Base-by-base conservation (phyloP, 2,113 vertebrate species). In the Pampusana beccarii region DNA sequence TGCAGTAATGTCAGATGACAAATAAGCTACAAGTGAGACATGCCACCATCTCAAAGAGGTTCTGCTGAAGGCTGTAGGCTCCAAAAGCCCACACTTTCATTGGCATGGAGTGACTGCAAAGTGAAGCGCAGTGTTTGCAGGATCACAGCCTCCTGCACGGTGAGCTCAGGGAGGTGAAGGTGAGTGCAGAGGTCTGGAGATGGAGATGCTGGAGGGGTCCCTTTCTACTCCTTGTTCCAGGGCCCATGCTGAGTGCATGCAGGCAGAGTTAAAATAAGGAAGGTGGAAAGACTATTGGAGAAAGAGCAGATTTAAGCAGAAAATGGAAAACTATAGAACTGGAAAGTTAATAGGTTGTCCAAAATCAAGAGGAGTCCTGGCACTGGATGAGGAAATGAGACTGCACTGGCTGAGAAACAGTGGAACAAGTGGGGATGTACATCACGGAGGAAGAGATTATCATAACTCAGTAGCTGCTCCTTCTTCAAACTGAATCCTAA, bases 401-500 rank as follows among this genome's bases (percentile, higher is more conserved):
- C 23, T n/a, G 48, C 0, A 1, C 15, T 74, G 72, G 69, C 69
- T 85, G 48, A 61, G 57, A 69, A 88, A 57, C 34, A 84, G 67
- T 0, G 3, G 38, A 92, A 65, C 28, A 67, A 90, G 69, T 17
- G 13, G 53, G 53, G 31, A 88, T 70, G 82, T 73, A 56, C 79
- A 88, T 80, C 65, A 56, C 1, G 25, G 67, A 80, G 64, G 71
- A 90, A 58, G 48, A 88, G 44, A 75, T 84, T 42, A 67, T 65
- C 44, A 2, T 44, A 96, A 83, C 65, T 77, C 88, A 77, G 83
- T 65, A 95, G 82, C 65, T 93, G 83, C 72, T 82, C 28, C 36
- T 75, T 78, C 64, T 82, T 75, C 72, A 89, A 91, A 82, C 16
- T 26, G 57, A 90, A 93, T 67, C 66, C n/a, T 84, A 88, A 86